Base-by-base conservation (phyloP, 2,113 vertebrate genomes). In the Xenopus laevis region DNA sequence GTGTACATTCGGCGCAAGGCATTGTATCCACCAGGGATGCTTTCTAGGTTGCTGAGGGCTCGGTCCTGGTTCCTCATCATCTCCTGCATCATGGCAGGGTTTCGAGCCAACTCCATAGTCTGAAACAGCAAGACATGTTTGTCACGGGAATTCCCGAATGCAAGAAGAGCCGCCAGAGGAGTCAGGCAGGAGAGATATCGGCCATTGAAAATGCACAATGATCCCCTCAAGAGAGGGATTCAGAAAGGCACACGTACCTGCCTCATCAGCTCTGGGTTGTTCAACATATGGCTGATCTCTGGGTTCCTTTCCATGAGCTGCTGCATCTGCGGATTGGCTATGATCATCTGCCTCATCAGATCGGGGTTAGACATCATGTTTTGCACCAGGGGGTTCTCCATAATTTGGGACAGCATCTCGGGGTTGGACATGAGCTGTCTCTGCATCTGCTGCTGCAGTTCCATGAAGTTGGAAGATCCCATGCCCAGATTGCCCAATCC, bases 41-140 rank as follows among this genome's bases (percentile, higher is more conserved):
- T 99, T 86, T 99, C 97, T 15, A 99, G 88, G 87, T 99, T 99
- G 86, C 97, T 99, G 78, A 99, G 85, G 64, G 97, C 97, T 12
- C 97, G 91, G 82, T 99, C 97, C 86, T 99, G 97, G 88, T 98
- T 98, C 73, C 97, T 88, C 96, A 99, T 98, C 97, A 99, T 99
- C 86, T 99, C 97, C 86, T 99, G 97, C 97, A 99, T 98, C 97
- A 99, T 98, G 76, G 97, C 96, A 6, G 97, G 97, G 86, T 98
- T 98, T 50, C 97, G 91, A 45, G 97, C 97, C 72, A 99, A 87
- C 71, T 99, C 97, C 97, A 99, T 98, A 0, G 97, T 98, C 97
- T 99, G 80, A 16, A 52, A 61, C 62, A 68, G 70, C 8, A 16
- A 20, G 5, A 50, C 47, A 13, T 12, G 15, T 13, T 50, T 9